Evolutionary conservation across 2,797 vertebrate genomes (phyloP), one percentile per base, ranked within the genome.

Genomic region (Onychomys leucogaster): DNA sequence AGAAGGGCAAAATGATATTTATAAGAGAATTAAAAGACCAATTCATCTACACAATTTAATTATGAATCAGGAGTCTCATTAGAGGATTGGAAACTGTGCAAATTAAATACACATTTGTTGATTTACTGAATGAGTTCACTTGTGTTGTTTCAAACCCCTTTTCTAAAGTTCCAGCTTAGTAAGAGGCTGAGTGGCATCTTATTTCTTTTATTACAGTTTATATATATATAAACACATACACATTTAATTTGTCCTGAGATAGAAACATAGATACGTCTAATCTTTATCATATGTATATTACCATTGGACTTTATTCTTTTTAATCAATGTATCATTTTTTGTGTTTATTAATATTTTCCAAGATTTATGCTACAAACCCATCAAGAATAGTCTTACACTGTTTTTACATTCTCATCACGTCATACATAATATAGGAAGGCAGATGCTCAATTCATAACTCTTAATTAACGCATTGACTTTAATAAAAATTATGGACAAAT

Each of bases 401-500:
- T 0, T 94, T 96, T 96, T 57, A 85, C 29, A 91, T 83, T 93
- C 81, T 13, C 3, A 49, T 94, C 90, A 97, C 14, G 21, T 88
- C 65, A 92, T 69, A 86, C 19, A 32, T 88, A 93, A 46, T 91
- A 90, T 61, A 90, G 27, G 59, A 95, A 95, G 90, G 67, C 93
- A 96, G 89, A 95, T 91, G 86, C 43, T 95, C 80, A 93, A 83
- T 94, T 97, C 84, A 90, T 73, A 63, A 95, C 55, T 81, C 80
- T 93, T 97, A 93, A 93, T 96, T 91, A 98, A 82, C 52, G 84
- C 52, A 91, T 77, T 93, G 91, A 41, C 83, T 96, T 94, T 96
- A 95, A 97, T 95, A 93, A 95, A 94, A 93, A 93, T 65, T 91
- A 87, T 46, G 21, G 27, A 29, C 3, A 73, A 95, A 90, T 52